phyloP scores from a whole-genome alignment of 2,888 invertebrate species.

The Petrophora chlorosata region DNA sequence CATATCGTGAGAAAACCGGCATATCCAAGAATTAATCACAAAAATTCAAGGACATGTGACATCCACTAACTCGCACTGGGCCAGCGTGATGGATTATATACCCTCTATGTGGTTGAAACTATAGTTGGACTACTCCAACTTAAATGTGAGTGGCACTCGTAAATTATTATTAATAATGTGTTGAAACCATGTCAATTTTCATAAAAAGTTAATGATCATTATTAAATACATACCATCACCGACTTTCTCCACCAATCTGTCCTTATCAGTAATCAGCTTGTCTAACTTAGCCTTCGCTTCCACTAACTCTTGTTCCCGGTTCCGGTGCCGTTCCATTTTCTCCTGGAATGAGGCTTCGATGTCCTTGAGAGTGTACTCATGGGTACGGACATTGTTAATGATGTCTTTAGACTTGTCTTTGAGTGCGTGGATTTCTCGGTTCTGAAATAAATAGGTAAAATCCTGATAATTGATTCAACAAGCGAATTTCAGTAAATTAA shows the following conservation, averaged over 20 bases:
- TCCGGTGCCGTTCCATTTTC: conserved; percentile 72
- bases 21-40: too few species aligned
- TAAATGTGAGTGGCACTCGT: too few species aligned
- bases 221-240: conserved; percentile 68
- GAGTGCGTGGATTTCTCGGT: conserved; percentile 58
- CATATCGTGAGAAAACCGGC: too few species aligned
- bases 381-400: conserved; percentile 54
- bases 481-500: too few species aligned
- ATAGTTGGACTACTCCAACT: too few species aligned
- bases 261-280: conserved; percentile 78
- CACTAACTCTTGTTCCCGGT: conserved; percentile 77
- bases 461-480: too few species aligned
- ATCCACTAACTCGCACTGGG: too few species aligned
- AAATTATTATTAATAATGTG: too few species aligned
- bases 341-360: conserved; percentile 63
- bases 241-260: conserved; percentile 65
- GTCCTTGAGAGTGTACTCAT: conserved; percentile 66
- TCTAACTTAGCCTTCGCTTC: conserved; percentile 74
- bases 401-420: conserved; percentile 64
- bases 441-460: conserved; percentile 58
- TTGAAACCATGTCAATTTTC: too few species aligned
- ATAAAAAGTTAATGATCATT: neutral
- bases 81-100: too few species aligned
- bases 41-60: too few species aligned
- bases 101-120: too few species aligned